Evolutionary conservation across 2,888 invertebrate genomes (phyloP).

Genomic region (Priocnemis perturbator): DNA sequence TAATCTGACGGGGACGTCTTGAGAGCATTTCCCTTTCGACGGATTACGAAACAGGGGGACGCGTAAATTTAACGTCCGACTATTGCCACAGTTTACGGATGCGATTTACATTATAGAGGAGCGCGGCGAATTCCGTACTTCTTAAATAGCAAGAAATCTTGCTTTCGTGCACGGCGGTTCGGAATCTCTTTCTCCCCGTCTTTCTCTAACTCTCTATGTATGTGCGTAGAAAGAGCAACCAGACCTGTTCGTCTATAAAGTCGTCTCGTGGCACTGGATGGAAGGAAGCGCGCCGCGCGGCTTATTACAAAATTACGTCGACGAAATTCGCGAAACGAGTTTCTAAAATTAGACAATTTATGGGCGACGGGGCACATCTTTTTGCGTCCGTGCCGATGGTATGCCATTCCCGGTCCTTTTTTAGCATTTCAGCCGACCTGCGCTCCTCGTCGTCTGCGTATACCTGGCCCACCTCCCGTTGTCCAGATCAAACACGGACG

Average conservation of each 20-base stretch:
- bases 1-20: slow-evolving; percentile 1
- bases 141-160: too few relatives aligned
- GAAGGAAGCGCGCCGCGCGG: slow-evolving; percentile 40
- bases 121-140: too few relatives aligned
- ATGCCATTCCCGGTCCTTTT: slow-evolving; percentile 40
- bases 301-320: slow-evolving; percentile 57
- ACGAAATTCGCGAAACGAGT: slow-evolving; percentile 53
- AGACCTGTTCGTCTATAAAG: slow-evolving; percentile 27
- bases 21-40: background rate
- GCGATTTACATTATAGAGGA: too few relatives aligned
- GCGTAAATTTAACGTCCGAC: too few relatives aligned
- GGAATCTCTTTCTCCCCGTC: slow-evolving; percentile 12
- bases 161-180: too few relatives aligned
- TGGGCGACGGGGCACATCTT: slow-evolving; percentile 46
- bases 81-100: too few relatives aligned
- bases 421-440: slow-evolving; percentile 26
- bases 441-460: slow-evolving; percentile 21
- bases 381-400: slow-evolving; percentile 29
- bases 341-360: slow-evolving; percentile 63
- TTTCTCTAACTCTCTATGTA: background rate
- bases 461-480: slow-evolving; percentile 29
- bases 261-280: slow-evolving; percentile 21
- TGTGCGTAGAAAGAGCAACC: slow-evolving; percentile 3
- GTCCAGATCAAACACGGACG: slow-evolving; percentile 26
- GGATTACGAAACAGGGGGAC: too few relatives aligned